These are phyloP conservation scores for Oscheius sp. DNA, from an alignment of 2,888 invertebrate species.

Conservation along the genomic window DNA sequence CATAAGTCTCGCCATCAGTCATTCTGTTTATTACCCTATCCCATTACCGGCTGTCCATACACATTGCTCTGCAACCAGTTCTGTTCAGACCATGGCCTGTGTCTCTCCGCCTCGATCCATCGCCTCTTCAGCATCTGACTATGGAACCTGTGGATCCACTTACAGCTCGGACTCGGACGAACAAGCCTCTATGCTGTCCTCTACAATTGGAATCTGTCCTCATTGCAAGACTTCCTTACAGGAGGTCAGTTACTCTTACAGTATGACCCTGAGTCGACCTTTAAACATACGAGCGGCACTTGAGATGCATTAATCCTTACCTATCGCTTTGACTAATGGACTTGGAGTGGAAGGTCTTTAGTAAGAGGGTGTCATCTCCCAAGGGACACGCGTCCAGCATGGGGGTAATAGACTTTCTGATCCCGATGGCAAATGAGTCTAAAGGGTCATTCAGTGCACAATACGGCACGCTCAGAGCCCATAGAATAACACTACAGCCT, in stretches of 20 bases:
- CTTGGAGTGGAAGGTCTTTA: background rate
- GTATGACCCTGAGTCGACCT: conserved; percentile 31
- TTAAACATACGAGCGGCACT: conserved; percentile 32
- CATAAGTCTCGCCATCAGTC: conserved; percentile 8
- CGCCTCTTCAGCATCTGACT: conserved; percentile 22
- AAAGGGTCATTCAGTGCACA: too few species aligned
- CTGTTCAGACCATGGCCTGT: background rate
- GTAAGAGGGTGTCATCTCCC: conserved; percentile 14
- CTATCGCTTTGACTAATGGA: conserved; percentile 31
- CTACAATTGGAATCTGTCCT: conserved; percentile 44
- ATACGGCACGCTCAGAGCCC: background rate
- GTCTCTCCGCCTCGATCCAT: conserved; percentile 9
- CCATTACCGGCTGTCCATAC: conserved; percentile 5
- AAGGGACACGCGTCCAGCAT: background rate
- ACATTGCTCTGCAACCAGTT: background rate
- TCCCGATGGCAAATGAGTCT: too few species aligned
- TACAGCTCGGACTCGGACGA: conserved; percentile 20
- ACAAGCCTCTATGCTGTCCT: background rate
- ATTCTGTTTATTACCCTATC: conserved; percentile 4
- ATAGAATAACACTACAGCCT: conserved; percentile 7
- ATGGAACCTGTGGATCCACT: conserved; percentile 25
- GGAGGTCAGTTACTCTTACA: conserved; percentile 39
- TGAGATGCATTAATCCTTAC: conserved; percentile 30
- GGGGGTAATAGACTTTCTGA: too few species aligned
- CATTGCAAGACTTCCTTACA: conserved; percentile 47